A percentile compares a stretch with the other conserved stretches of the same genome.
These are phyloP conservation scores for Saccopteryx bilineata DNA, from an alignment of 2,113 vertebrate genomes.

Conservation along the genomic window DNA sequence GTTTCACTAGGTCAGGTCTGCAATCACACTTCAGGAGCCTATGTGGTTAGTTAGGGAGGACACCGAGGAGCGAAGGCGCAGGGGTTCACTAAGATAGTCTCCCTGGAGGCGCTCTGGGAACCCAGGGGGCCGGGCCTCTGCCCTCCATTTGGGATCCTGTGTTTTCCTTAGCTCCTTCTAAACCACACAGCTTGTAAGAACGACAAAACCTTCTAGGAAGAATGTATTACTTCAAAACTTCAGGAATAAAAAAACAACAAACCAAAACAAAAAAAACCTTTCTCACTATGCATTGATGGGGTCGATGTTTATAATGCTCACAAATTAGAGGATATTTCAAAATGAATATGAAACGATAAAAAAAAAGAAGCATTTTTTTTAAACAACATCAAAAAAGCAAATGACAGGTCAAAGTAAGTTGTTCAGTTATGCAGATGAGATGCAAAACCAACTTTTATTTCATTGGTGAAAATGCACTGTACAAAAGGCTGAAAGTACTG, in stretches of 20 bases:
- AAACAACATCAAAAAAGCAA: too few species aligned
- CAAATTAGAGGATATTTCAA: too few species aligned
- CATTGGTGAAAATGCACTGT: too few species aligned
- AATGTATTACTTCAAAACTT: neutral
- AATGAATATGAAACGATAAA: too few species aligned
- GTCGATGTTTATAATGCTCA: neutral
- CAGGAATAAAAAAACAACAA: neutral
- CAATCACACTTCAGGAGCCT: slow-evolving; percentile 48
- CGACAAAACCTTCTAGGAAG: neutral
- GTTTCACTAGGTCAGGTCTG: slow-evolving; percentile 53
- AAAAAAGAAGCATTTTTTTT: too few species aligned
- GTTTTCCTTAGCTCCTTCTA: neutral
- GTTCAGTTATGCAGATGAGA: too few species aligned
- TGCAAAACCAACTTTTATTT: too few species aligned
- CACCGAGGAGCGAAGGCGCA: rapidly evolving
- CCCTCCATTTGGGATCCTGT: neutral
- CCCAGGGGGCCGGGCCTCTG: neutral
- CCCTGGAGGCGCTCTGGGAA: neutral
- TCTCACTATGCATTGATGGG: neutral
- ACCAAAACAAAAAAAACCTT: neutral
- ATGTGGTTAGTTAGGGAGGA: neutral
- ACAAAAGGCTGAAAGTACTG: too few species aligned
- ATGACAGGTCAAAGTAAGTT: too few species aligned
- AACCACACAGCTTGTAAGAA: neutral
- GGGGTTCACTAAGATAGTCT: neutral